Evolutionary conservation across 2,797 vertebrate genomes (phyloP).

Genomic region (Eleutherodactylus coqui): DNA sequence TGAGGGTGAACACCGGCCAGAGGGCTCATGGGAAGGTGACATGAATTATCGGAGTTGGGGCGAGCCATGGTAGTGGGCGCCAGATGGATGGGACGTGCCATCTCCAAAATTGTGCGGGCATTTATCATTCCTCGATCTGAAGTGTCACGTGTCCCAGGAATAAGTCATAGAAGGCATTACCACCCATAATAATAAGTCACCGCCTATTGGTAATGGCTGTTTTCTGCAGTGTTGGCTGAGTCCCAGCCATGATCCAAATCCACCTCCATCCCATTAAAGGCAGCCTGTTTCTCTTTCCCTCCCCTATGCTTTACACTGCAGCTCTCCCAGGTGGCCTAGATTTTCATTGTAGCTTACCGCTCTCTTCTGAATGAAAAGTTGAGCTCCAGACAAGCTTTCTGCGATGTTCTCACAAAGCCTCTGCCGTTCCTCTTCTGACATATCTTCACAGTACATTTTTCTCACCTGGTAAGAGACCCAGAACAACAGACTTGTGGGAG

Average conservation of each 20-base stretch:
- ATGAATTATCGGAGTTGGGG: too few relatives aligned
- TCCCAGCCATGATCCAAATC: neutral
- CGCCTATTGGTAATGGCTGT: too few relatives aligned
- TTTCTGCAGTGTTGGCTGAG: too few relatives aligned
- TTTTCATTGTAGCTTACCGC: conserved; percentile 69
- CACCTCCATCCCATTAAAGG: neutral
- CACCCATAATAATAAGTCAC: too few relatives aligned
- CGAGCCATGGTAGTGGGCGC: too few relatives aligned
- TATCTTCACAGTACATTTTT: conserved; percentile 76
- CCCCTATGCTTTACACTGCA: conserved; percentile 3
- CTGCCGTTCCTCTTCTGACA: conserved; percentile 77
- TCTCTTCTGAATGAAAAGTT: conserved; percentile 82
- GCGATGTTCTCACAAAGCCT: conserved; percentile 82
- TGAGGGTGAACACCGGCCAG: neutral
- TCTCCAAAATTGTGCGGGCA: too few relatives aligned
- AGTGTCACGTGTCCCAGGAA: too few relatives aligned
- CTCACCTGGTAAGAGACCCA: conserved; percentile 72
- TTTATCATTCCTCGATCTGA: too few relatives aligned
- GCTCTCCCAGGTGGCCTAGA: neutral
- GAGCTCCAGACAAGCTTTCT: conserved; percentile 74
- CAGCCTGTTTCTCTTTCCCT: too few relatives aligned
- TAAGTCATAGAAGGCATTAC: too few relatives aligned
- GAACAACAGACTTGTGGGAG: neutral
- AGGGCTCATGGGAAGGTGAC: too few relatives aligned
- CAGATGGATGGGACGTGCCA: too few relatives aligned